These are phyloP conservation scores for Halictus rubicundus DNA, from an alignment of 1,140 invertebrate genomes.

Conservation along the genomic window DNA sequence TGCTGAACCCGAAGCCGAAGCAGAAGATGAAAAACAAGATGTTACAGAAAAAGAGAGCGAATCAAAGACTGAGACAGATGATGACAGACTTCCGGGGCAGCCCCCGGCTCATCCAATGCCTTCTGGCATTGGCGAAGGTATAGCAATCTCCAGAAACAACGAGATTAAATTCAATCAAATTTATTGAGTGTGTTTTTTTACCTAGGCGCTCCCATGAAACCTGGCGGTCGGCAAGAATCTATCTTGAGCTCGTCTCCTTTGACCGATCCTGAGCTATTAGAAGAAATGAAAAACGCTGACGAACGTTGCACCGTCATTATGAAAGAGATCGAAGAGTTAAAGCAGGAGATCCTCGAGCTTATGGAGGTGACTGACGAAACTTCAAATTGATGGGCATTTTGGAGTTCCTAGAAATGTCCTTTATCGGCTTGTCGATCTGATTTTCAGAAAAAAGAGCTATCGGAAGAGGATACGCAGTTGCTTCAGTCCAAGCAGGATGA, in stretches of 20 bases:
- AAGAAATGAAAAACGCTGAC: constrained; percentile 62
- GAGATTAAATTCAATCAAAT: background rate
- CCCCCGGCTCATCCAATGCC: constrained; percentile 48
- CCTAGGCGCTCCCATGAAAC: constrained; percentile 36
- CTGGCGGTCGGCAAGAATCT: constrained; percentile 51
- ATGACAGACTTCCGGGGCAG: background rate
- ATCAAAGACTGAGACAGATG: background rate
- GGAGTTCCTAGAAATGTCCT: constrained; percentile 25
- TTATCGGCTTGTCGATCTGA: background rate
- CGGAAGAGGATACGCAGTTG: constrained; percentile 68
- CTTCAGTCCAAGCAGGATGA: constrained; percentile 68
- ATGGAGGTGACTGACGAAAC: constrained; percentile 50
- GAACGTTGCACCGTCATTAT: constrained; percentile 59
- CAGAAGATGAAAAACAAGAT: background rate
- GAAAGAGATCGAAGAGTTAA: constrained; percentile 64
- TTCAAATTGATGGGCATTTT: background rate
- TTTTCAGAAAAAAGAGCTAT: constrained; percentile 73
- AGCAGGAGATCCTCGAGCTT: constrained; percentile 56
- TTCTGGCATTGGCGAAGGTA: constrained; percentile 56
- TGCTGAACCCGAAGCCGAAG: background rate
- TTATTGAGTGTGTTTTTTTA: background rate
- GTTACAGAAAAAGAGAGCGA: background rate
- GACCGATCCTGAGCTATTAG: constrained; percentile 59
- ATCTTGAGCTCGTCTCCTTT: constrained; percentile 59
- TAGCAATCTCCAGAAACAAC: background rate